Evolutionary conservation across 2,113 vertebrate species (phyloP).

Genomic region (Saguinus imperator): DNA sequence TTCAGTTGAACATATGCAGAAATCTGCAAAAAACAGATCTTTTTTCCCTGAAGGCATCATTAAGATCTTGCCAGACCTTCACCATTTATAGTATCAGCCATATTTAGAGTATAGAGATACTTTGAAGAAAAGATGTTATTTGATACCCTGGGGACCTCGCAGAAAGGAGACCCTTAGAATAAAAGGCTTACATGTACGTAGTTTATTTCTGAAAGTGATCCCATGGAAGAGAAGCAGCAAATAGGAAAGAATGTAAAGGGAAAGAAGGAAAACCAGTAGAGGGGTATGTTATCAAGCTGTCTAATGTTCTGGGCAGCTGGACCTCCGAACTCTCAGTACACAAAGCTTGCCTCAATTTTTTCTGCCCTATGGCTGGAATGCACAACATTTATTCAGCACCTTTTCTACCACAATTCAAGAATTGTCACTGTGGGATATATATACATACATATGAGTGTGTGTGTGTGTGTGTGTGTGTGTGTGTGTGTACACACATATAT

Average conservation of each 20-base stretch:
- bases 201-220: neutral
- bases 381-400: neutral
- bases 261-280: neutral
- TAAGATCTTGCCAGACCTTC: neutral
- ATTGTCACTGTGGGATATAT: neutral
- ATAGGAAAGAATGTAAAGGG: neutral
- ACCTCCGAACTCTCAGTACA: neutral
- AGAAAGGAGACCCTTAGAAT: neutral
- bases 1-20: slow-evolving; percentile 24
- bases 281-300: neutral
- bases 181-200: neutral
- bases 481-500: neutral
- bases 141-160: neutral
- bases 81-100: neutral
- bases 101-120: neutral
- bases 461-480: too few species aligned
- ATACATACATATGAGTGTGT: neutral
- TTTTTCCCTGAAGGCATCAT: slow-evolving; percentile 3
- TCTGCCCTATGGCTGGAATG: neutral
- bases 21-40: slow-evolving; percentile 8
- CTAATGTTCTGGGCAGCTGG: neutral
- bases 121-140: neutral
- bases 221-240: neutral
- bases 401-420: neutral
- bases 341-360: neutral